phyloP scores from a whole-genome alignment of 1,140 invertebrate genomes.

The Halesus radiatus region DNA sequence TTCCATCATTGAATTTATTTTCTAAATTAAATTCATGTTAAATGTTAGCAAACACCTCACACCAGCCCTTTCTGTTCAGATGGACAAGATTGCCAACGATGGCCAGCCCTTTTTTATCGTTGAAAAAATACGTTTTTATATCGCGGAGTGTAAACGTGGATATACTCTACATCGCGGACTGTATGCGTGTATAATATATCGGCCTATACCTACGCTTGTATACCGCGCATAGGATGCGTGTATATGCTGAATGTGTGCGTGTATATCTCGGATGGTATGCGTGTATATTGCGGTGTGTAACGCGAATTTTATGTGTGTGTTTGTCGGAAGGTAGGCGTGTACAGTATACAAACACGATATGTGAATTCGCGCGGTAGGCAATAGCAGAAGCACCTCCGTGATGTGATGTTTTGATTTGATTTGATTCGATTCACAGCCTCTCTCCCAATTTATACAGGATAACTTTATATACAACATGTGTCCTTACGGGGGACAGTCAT shows the following conservation, averaged over 20 bases:
- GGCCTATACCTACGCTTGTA: no score
- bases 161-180: background rate
- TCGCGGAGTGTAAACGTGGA: constrained; percentile 19
- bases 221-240: no score
- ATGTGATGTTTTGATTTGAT: constrained; percentile 55
- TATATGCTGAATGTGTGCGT: no score
- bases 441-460: constrained; percentile 57
- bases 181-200: no score
- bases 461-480: constrained; percentile 49
- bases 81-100: constrained; percentile 8
- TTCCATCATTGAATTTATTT: no score
- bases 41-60: background rate
- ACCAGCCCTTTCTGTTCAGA: background rate
- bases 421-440: constrained; percentile 56
- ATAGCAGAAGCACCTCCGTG: constrained; percentile 7
- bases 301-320: no score
- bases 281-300: no score
- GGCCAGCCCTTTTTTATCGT: constrained; percentile 12
- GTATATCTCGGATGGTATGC: no score
- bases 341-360: no score
- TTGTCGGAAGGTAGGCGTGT: no score
- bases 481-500: constrained; percentile 23
- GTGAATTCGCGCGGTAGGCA: background rate
- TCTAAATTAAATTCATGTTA: no score
- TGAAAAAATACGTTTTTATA: constrained; percentile 50